Percentiles rank a stretch among this genome's conserved stretches.
Evolutionary conservation across 2,113 vertebrate species (phyloP).

Genomic region (Gadus chalcogrammus): DNA sequence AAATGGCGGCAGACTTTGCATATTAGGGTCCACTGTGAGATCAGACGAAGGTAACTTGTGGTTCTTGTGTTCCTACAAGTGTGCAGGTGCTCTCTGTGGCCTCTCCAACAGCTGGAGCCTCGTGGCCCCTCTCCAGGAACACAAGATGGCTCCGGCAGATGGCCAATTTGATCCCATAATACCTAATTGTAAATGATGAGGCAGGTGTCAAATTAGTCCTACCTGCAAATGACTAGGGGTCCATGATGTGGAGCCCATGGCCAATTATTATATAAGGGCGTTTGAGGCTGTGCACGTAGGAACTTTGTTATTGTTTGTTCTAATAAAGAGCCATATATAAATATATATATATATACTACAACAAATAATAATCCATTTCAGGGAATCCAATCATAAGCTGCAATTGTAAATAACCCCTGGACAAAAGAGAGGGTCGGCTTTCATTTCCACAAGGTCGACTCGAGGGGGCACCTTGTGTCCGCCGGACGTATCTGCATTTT

Average conservation of each 20-base stretch:
- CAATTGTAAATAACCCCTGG: too few relatives aligned
- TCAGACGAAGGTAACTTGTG: too few relatives aligned
- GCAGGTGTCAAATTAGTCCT: conserved; percentile 71
- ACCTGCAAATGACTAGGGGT: conserved; percentile 62
- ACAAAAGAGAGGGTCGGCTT: too few relatives aligned
- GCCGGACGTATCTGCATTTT: conserved; percentile 14
- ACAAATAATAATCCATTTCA: too few relatives aligned
- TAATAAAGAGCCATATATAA: background rate
- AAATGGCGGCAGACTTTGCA: too few relatives aligned
- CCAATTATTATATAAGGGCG: conserved; percentile 6
- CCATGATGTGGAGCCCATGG: conserved; percentile 18
- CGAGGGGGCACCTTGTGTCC: background rate
- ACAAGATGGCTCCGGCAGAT: conserved; percentile 73
- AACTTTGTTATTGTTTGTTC: background rate
- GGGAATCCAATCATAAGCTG: too few relatives aligned
- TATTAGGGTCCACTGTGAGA: too few relatives aligned
- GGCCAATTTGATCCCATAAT: conserved; percentile 74
- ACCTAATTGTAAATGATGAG: conserved; percentile 76
- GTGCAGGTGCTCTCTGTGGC: conserved; percentile 15
- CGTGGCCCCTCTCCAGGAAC: conserved; percentile 67
- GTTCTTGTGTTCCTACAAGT: too few relatives aligned
- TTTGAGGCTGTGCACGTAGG: background rate
- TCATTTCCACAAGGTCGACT: too few relatives aligned
- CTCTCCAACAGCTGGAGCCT: conserved; percentile 60
- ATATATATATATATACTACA: background rate